A percentile compares a stretch with the other conserved stretches of the same genome.
These are phyloP conservation scores for Bibio marci DNA, from an alignment of 2,888 invertebrate species.

Conservation along the genomic window DNA sequence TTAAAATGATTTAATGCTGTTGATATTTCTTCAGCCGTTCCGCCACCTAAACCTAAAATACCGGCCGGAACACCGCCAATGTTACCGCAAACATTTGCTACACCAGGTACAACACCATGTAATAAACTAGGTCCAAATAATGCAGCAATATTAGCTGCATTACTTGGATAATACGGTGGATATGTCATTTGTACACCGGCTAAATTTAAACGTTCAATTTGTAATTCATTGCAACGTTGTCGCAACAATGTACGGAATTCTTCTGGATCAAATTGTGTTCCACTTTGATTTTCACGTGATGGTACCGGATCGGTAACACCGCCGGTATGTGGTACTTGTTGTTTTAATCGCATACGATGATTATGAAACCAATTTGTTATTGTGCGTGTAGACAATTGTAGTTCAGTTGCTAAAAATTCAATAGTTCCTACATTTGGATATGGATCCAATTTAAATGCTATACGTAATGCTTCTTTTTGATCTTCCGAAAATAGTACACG, in stretches of 20 bases:
- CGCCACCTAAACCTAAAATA: conserved; percentile 20
- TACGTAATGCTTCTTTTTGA: conserved; percentile 87
- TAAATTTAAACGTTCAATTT: conserved; percentile 67
- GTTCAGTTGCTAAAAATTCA: conserved; percentile 82
- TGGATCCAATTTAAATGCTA: conserved; percentile 91
- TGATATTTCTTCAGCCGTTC: conserved; percentile 37
- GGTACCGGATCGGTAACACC: conserved; percentile 54
- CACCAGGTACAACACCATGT: background rate
- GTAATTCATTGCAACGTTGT: conserved; percentile 74
- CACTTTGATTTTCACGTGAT: conserved; percentile 48
- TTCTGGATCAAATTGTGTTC: conserved; percentile 75
- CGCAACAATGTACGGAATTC: conserved; percentile 78
- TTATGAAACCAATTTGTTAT: conserved; percentile 99
- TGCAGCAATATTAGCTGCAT: conserved; percentile 58
- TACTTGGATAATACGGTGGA: conserved; percentile 54
- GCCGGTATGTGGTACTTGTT: conserved; percentile 61
- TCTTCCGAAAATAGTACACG: conserved; percentile 94
- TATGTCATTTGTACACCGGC: conserved; percentile 59
- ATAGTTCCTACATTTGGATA: conserved; percentile 95
- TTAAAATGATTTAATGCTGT: conserved; percentile 43
- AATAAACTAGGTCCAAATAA: conserved; percentile 50
- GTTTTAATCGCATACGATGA: conserved; percentile 94
- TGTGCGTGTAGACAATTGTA: conserved; percentile 82
- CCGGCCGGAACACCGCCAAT: no score
- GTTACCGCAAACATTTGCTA: no score